Evolutionary conservation across 2,888 invertebrate species (phyloP), one percentile per base, ranked within the genome.

Genomic region (Lithophane ornitopus): DNA sequence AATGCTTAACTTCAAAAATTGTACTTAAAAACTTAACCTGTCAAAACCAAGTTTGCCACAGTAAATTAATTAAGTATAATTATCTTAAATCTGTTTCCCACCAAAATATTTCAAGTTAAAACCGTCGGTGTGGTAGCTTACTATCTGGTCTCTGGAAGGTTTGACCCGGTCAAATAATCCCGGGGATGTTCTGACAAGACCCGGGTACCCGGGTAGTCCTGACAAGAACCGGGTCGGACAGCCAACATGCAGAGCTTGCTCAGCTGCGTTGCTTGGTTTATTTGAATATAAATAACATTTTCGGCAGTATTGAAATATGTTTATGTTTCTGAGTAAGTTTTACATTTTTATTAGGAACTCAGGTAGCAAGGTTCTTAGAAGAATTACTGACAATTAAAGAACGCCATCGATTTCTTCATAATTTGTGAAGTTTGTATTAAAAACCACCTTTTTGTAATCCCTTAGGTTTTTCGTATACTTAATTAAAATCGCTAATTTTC

Each of bases 111-210:
- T 87, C 82, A 86, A 82, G 82, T 85, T 80, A 72, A 75, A 78
- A 78, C 46, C 77, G 68, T 66, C 70, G 65, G 77, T 74, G 67
- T 61, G 52, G 59, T 59, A 75, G 84, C 85, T 87, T 87, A 87
- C 56, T 73, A 81, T 67, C 76, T 72, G 77, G 81, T 79, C 78
- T 76, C 63, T 65, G 73, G 73, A 74, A 77, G 86, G 78, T 80
- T 52, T 75, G 88, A 72, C 46, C 85, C 76, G 85, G 75, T 67
- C 83, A 80, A 75, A 80, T 89, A 87, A 89, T 87, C 87, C 89
- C 63, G 73, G 78, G 74, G 70, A 72, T 67, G 76, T 74, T 75
- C 62, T 56, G 76, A 74, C 85, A 70, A 76, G 81, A 63, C 76
- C 67, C 78, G 84, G 78, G 71, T 69, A 65, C 68, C 67, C 41